Percentiles rank a stretch among this genome's conserved stretches.
These are phyloP conservation scores for Darevskia nairensis DNA, from an alignment of 2,797 vertebrate species.

Conservation along the genomic window DNA sequence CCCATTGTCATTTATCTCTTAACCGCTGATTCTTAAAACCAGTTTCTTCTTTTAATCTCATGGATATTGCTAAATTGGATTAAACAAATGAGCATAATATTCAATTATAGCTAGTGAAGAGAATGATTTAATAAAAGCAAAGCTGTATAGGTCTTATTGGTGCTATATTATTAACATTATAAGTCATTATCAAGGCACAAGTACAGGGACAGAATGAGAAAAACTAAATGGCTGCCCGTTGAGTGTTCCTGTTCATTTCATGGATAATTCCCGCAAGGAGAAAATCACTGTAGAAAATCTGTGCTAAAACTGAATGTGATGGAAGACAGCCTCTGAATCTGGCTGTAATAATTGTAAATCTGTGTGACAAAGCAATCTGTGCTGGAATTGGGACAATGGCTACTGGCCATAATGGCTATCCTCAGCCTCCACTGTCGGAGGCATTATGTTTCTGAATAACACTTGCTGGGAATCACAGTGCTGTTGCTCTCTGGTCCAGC, in stretches of 20 bases:
- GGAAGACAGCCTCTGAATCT: background rate
- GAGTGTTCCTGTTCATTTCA: background rate
- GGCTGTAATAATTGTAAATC: background rate
- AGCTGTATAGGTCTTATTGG: slow-evolving; percentile 22
- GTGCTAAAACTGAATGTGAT: background rate
- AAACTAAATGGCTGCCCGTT: background rate
- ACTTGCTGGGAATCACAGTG: no score
- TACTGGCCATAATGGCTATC: no score
- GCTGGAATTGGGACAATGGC: background rate
- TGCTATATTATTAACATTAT: slow-evolving; percentile 1
- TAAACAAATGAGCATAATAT: slow-evolving; percentile 8
- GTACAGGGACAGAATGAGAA: background rate
- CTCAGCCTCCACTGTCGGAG: no score
- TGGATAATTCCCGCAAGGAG: background rate
- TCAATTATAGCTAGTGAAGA: slow-evolving; percentile 12
- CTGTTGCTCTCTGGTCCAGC: no score
- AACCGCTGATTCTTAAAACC: background rate
- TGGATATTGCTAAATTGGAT: slow-evolving; percentile 8
- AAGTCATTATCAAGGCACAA: background rate
- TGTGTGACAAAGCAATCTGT: background rate
- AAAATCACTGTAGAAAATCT: background rate
- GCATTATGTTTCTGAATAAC: no score
- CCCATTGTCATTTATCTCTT: background rate
- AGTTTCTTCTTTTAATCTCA: slow-evolving; percentile 19
- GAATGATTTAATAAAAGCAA: slow-evolving; percentile 20